Percentiles rank a stretch among this genome's conserved stretches.
Evolutionary conservation across 2,113 vertebrate species (phyloP).

Genomic region (Muntiacus reevesi): DNA sequence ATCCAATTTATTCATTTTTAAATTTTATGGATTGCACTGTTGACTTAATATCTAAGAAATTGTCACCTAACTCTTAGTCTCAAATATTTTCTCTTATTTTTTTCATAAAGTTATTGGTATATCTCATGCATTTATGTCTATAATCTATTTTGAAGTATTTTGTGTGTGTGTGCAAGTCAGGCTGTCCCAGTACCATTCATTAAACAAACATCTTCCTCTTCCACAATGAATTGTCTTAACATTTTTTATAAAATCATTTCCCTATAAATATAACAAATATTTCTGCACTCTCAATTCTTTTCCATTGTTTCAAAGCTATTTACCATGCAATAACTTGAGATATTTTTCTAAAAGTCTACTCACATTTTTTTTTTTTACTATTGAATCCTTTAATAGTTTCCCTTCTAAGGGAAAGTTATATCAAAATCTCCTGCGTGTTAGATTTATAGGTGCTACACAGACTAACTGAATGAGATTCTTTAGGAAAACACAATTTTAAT

Average conservation of each 20-base stretch:
- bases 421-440: neutral
- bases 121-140: neutral
- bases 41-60: neutral
- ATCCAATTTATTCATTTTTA: neutral
- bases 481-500: neutral
- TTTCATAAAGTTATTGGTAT: neutral
- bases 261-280: neutral
- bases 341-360: neutral
- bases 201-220: neutral
- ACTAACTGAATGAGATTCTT: neutral
- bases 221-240: neutral
- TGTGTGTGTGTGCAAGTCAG: neutral
- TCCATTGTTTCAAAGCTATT: neutral
- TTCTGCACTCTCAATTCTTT: neutral
- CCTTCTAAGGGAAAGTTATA: neutral
- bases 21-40: neutral
- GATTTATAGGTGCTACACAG: neutral
- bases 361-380: neutral
- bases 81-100: neutral
- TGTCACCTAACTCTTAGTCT: neutral
- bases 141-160: neutral
- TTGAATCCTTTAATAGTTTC: neutral
- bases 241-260: neutral
- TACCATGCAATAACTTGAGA: neutral
- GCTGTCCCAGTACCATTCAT: neutral